phyloP scores from a whole-genome alignment of 2,797 vertebrate genomes.

The Pempheris klunzingeri region DNA sequence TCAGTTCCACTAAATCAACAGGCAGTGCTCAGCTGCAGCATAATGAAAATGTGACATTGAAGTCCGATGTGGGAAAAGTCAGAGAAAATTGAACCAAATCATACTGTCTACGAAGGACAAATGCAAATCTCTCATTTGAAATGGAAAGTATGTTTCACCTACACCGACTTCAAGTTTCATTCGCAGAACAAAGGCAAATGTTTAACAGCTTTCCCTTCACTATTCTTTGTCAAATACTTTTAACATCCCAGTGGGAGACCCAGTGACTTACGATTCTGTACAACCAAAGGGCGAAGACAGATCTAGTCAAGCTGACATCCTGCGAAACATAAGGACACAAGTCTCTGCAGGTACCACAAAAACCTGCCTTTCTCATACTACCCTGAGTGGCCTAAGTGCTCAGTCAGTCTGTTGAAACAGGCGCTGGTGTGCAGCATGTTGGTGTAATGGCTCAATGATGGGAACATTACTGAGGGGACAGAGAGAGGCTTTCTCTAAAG shows the following conservation, averaged over 20 bases:
- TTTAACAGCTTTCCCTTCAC: conserved; percentile 30
- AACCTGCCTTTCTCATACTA: conserved; percentile 7
- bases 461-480: conserved; percentile 58
- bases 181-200: conserved; percentile 47
- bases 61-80: conserved; percentile 55
- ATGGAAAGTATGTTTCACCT: conserved; percentile 61
- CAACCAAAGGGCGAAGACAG: conserved; percentile 1
- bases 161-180: conserved; percentile 7
- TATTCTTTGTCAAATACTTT: conserved; percentile 37
- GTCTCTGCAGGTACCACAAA: conserved; percentile 37
- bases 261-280: conserved; percentile 12
- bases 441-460: conserved; percentile 59
- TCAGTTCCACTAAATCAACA: conserved; percentile 72
- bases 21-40: conserved; percentile 51
- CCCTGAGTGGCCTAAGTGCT: conserved; percentile 36
- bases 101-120: conserved; percentile 62
- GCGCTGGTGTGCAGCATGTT: conserved; percentile 16
- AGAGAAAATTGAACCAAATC: conserved; percentile 53
- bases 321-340: conserved; percentile 44
- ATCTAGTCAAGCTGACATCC: conserved; percentile 24
- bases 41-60: conserved; percentile 76
- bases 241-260: conserved; percentile 24
- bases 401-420: conserved; percentile 43
- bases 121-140: conserved; percentile 73
- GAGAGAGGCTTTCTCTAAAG: conserved; percentile 50